phyloP scores from a whole-genome alignment of 2,888 invertebrate species.

The Lithophane semibrunnea region DNA sequence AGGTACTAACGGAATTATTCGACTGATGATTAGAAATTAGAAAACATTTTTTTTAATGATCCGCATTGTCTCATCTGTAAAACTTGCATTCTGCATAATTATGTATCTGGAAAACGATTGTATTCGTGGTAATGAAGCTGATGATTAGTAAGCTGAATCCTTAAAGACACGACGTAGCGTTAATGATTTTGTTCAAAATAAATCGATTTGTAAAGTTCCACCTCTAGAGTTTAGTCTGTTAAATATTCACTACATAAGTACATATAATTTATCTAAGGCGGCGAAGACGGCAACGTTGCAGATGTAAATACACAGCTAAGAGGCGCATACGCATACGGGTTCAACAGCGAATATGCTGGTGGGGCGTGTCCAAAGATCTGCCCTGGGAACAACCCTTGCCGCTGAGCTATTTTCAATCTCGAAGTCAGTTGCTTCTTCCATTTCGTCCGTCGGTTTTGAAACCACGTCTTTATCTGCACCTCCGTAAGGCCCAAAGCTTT shows the following conservation, averaged over 20 bases:
- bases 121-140: not conserved
- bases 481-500: constrained; percentile 97
- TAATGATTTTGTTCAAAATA: no score
- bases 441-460: constrained; percentile 98
- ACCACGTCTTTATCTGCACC: constrained; percentile 99
- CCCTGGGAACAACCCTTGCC: constrained; percentile 94
- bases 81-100: no score
- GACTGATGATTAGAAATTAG: not conserved
- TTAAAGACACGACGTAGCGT: not conserved
- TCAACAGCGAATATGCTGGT: constrained; percentile 91
- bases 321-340: constrained; percentile 92
- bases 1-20: not conserved
- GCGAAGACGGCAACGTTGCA: constrained; percentile 86
- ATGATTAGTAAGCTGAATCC: not conserved
- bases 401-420: constrained; percentile 96
- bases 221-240: not conserved
- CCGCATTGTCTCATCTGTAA: no score
- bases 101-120: not conserved
- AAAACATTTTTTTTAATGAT: not conserved
- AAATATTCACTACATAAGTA: not conserved
- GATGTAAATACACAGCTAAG: constrained; percentile 91
- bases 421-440: constrained; percentile 99
- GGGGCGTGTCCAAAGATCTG: constrained; percentile 92
- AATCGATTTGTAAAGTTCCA: not conserved
- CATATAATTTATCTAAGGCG: constrained; percentile 71